Base-by-base conservation (phyloP, 1,140 invertebrate genomes). In the Callitettix versicolor region DNA sequence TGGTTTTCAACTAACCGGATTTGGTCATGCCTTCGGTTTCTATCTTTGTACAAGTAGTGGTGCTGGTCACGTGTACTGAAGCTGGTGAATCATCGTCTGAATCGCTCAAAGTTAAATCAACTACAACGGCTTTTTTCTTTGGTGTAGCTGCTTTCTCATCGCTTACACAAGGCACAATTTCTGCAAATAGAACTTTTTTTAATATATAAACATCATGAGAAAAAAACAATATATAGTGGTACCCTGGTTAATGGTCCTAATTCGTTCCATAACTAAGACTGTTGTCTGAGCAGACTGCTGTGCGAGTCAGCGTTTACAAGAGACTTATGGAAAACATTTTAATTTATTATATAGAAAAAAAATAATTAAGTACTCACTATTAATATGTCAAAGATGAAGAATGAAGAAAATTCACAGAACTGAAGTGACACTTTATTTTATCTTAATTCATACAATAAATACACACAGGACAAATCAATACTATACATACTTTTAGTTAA, bases 71-170 rank as follows among this genome's bases (percentile, higher is more conserved):
- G 3, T 15, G 30, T 2, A 21, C 15, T 3, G 43, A 9, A 14
- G 43, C 26, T 14, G 49, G 20, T 12, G 55, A 50, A 15, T 64
- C 64, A 12, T 59, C 59, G 30, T 65, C 63, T 33, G 60, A 62
- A 47, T 67, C 64, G 53, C 65, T 67, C 1, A 67, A 56, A 0
- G 65, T 67, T 44, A 66, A 58, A 9, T 66, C 63, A n/a, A 65
- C 63, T 17, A 65, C 26, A 4, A 30, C 53, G 24, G 57, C 58
- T 7, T 63, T 62, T 53, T 68, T 67, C 59, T 67, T 67, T 30
- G 40, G 53, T 15, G 40, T n/a, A 17, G 41, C 21, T 33, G 41
- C 14, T 21, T 47, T 48, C 7, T 40, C 15, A 1, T 18, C 2
- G 14, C n/a, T 26, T 33, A 14, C 40, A 14, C 22, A 26, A 20